phyloP scores from a whole-genome alignment of 2,888 invertebrate species.

The Oscheius myriophilus region DNA sequence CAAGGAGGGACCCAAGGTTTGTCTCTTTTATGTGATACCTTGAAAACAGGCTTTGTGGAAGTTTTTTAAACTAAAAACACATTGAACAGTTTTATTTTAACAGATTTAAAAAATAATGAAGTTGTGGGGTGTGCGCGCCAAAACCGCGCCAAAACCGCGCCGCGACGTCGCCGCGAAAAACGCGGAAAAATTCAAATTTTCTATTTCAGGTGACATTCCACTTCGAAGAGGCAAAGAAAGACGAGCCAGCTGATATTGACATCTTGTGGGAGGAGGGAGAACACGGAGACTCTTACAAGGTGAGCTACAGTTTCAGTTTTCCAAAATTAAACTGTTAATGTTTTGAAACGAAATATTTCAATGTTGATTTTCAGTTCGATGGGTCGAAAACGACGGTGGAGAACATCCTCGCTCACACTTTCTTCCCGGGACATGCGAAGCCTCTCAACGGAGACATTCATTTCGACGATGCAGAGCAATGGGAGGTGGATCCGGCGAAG shows the following conservation, averaged over 20 bases:
- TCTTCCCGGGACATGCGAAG: slow-evolving; percentile 66
- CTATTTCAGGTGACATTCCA: slow-evolving; percentile 73
- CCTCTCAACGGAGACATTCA: slow-evolving; percentile 70
- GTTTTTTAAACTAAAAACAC: no score
- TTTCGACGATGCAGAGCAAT: slow-evolving; percentile 68
- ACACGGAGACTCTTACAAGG: slow-evolving; percentile 65
- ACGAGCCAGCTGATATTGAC: slow-evolving; percentile 80
- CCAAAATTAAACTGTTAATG: no score
- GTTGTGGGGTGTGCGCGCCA: no score
- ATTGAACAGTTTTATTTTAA: no score
- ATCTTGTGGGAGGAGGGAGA: slow-evolving; percentile 78
- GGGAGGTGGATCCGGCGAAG: slow-evolving; percentile 47
- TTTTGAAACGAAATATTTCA: no score
- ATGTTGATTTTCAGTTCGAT: slow-evolving; percentile 57
- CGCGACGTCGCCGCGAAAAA: no score
- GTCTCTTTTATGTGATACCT: no score
- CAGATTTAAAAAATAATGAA: no score
- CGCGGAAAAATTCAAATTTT: no score
- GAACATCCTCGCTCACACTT: slow-evolving; percentile 70
- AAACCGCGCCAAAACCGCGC: no score
- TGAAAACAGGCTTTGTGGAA: no score
- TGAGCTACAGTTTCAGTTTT: slow-evolving; percentile 21
- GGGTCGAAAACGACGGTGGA: slow-evolving; percentile 51
- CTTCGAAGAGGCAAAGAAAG: slow-evolving; percentile 71
- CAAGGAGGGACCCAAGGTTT: slow-evolving; percentile 34